Evolutionary conservation across 2,113 vertebrate genomes (phyloP), one percentile per base, ranked within the genome.

Genomic region (Corythornis cristatus): DNA sequence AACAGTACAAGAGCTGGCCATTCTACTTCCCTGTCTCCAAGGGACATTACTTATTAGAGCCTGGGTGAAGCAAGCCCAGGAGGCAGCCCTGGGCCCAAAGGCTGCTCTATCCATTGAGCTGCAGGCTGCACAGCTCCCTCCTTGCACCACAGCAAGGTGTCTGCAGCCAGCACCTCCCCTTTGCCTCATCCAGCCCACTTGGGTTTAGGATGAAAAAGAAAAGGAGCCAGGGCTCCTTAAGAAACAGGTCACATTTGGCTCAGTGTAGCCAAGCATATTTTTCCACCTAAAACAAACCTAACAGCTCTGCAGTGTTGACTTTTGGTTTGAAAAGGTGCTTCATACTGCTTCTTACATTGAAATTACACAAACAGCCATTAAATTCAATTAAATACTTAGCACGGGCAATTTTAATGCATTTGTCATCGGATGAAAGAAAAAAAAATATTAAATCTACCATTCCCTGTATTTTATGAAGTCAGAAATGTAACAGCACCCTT

Each of bases 91-190:
- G 26, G 19, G 42, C 21, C 50, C 33, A 65, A 54, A 88, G 23
- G 11, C 58, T 73, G n/a, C 33, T 66, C 29, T 14, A 3, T 10
- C 25, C 6, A 1, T 40, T 65, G 62, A 0, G 0, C 33, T 74
- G 14, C 7, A 45, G n/a, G 33, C 22, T 16, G 13, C 1, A 1
- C 9, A 31, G 51, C 10, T 62, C 9, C 43, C 54, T 37, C 23
- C 42, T 19, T 33, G 53, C 43, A 73, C 17, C 23, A 6, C 16
- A 70, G 37, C 54, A 42, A 54, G 48, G 35, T n/a, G 17, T 15
- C 58, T 15, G 23, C 70, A 86, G 86, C 17, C 61, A 90, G 35
- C 5, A 1, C 15, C 22, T 68, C 11, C 29, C 10, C 29, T 87
- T 75, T 53, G 20, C 42, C 19, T 19, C 45, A 54, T 21, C 23